Conservation (phyloP, 2,888 invertebrate genomes). For the Torymus auratus region DNA sequence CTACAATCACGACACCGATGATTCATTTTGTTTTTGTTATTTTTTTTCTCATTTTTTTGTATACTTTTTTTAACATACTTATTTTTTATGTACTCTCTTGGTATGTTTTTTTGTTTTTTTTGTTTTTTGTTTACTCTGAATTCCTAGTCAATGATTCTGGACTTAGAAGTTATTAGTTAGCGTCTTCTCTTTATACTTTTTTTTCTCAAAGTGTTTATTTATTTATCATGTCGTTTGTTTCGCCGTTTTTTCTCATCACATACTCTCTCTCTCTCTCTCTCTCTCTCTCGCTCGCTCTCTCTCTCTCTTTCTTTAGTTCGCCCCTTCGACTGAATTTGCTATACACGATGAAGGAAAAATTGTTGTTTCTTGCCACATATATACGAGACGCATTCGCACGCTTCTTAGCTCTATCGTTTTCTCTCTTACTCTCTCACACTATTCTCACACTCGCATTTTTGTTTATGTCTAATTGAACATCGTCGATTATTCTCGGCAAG, state of each 20-base stretch:
- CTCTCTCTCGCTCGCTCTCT: too few relatives aligned
- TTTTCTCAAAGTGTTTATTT: conserved; percentile 1
- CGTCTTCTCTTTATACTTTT: neutral
- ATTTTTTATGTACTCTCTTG: conserved; percentile 23
- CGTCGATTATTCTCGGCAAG: conserved; percentile 44
- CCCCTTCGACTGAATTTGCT: neutral
- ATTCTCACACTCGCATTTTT: neutral
- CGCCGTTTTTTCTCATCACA: neutral
- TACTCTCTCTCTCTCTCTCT: neutral
- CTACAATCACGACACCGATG: conserved; percentile 52
- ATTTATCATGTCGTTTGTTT: neutral
- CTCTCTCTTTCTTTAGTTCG: neutral
- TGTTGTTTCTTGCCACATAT: neutral
- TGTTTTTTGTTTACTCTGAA: conserved; percentile 36
- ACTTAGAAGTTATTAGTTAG: conserved; percentile 27
- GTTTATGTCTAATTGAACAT: conserved; percentile 43
- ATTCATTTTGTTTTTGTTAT: conserved; percentile 31
- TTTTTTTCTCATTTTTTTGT: conserved; percentile 17
- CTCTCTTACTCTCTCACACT: neutral
- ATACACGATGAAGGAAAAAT: conserved; percentile 1
- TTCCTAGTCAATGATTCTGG: conserved; percentile 44
- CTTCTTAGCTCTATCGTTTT: neutral
- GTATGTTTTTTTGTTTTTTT: conserved; percentile 16
- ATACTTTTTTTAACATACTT: conserved; percentile 18
- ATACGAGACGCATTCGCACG: too few relatives aligned